Evolutionary conservation across 2,113 vertebrate genomes (phyloP).

Genomic region (Silurus meridionalis): DNA sequence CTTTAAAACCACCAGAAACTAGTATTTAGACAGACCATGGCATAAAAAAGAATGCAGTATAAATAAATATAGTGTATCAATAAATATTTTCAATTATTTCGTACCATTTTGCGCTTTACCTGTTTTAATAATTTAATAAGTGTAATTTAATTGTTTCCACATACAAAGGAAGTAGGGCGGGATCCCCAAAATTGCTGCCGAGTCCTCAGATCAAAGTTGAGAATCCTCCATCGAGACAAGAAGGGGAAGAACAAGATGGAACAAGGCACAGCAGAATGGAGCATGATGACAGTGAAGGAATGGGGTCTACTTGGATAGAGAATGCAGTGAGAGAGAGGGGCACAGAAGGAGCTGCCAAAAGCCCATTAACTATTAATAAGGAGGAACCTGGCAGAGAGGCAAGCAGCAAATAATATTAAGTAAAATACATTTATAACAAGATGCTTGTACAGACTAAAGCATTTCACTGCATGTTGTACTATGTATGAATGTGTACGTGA

Average conservation of each 20-base stretch:
- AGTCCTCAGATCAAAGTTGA: constrained; percentile 69
- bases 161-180: constrained; percentile 39
- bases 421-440: neutral
- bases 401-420: constrained; percentile 21
- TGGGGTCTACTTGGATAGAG: constrained; percentile 41
- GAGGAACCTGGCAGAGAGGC: constrained; percentile 68
- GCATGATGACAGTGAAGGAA: constrained; percentile 43
- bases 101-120: neutral
- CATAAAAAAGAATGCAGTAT: neutral
- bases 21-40: too few species aligned
- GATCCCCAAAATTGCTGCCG: constrained; percentile 62
- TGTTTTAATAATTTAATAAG: neutral
- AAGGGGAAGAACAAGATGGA: constrained; percentile 50
- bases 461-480: too few species aligned
- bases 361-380: constrained; percentile 43
- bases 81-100: neutral
- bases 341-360: constrained; percentile 46
- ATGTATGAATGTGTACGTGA: too few species aligned
- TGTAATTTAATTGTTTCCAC: neutral
- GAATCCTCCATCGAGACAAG: constrained; percentile 65
- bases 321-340: constrained; percentile 51
- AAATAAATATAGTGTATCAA: neutral
- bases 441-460: neutral
- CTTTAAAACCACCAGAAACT: too few species aligned
- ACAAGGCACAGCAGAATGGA: constrained; percentile 51